These are phyloP conservation scores for Catharus minimus DNA, from an alignment of 2,113 vertebrate genomes.

Conservation along the genomic window DNA sequence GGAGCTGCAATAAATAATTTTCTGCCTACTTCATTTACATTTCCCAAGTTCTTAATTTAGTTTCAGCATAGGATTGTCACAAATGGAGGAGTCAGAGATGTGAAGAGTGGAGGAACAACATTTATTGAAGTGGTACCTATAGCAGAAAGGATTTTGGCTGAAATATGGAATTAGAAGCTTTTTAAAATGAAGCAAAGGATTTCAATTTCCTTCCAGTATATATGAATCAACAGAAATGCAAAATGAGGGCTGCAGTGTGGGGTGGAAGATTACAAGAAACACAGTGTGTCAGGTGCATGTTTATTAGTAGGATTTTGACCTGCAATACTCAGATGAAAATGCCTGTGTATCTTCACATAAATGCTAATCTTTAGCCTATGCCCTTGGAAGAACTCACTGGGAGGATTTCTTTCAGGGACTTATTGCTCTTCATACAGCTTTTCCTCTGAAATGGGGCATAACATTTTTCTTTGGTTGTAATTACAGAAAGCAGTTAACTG, in stretches of 20 bases:
- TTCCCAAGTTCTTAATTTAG: conserved; percentile 57
- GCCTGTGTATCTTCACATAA: conserved; percentile 21
- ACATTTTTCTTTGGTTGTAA: conserved; percentile 37
- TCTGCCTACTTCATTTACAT: conserved; percentile 27
- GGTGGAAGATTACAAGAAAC: conserved; percentile 33
- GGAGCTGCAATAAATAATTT: conserved; percentile 41
- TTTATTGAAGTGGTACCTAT: background rate
- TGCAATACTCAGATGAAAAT: conserved; percentile 45
- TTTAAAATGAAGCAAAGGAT: conserved; percentile 48
- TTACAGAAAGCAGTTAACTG: conserved; percentile 40
- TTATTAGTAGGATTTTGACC: conserved; percentile 61
- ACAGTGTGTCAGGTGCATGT: background rate
- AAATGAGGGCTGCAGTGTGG: conserved; percentile 41
- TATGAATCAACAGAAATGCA: conserved; percentile 34
- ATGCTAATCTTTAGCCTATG: conserved; percentile 46
- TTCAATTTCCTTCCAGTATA: conserved; percentile 43
- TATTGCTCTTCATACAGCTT: background rate
- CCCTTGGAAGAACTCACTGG: conserved; percentile 34
- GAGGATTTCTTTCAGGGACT: conserved; percentile 11
- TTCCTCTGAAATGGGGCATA: conserved; percentile 35
- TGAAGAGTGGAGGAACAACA: background rate
- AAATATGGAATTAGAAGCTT: conserved; percentile 13
- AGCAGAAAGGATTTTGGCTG: conserved; percentile 15
- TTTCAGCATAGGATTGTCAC: background rate
- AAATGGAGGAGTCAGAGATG: background rate